These are phyloP conservation scores for Enteromius mattozi DNA, from an alignment of 2,797 vertebrate species.

Conservation along the genomic window DNA sequence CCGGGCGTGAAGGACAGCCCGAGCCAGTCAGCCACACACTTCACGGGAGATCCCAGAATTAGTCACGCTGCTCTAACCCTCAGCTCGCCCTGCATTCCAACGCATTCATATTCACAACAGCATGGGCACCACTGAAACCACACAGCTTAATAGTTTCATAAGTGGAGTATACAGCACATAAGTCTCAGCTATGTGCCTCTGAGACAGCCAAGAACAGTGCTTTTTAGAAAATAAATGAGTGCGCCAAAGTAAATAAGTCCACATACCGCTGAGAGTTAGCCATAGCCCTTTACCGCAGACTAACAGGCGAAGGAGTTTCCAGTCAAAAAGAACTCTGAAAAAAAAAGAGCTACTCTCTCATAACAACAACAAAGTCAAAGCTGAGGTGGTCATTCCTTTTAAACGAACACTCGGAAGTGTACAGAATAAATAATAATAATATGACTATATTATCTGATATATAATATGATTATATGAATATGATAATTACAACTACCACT, in stretches of 20 bases:
- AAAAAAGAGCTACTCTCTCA: background rate
- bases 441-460: background rate
- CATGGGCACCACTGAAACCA: slow-evolving; percentile 19
- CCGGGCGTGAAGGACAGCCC: slow-evolving; percentile 52
- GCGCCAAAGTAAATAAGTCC: slow-evolving; percentile 21
- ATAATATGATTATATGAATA: too few species aligned
- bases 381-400: background rate
- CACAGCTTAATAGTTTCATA: slow-evolving; percentile 35
- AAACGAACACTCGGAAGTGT: background rate
- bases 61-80: slow-evolving; percentile 42
- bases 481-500: background rate
- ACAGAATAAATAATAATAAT: background rate
- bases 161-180: slow-evolving; percentile 20
- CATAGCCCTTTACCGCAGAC: slow-evolving; percentile 8
- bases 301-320: slow-evolving; percentile 24
- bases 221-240: slow-evolving; percentile 44
- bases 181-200: slow-evolving; percentile 4
- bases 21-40: slow-evolving; percentile 42
- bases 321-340: slow-evolving; percentile 25
- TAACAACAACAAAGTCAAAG: background rate
- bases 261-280: slow-evolving; percentile 30
- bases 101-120: slow-evolving; percentile 44
- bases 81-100: slow-evolving; percentile 31
- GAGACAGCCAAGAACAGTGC: slow-evolving; percentile 18
- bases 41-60: slow-evolving; percentile 57